These are phyloP conservation scores for Catocala fraxini DNA, from an alignment of 2,888 invertebrate species.

Conservation along the genomic window DNA sequence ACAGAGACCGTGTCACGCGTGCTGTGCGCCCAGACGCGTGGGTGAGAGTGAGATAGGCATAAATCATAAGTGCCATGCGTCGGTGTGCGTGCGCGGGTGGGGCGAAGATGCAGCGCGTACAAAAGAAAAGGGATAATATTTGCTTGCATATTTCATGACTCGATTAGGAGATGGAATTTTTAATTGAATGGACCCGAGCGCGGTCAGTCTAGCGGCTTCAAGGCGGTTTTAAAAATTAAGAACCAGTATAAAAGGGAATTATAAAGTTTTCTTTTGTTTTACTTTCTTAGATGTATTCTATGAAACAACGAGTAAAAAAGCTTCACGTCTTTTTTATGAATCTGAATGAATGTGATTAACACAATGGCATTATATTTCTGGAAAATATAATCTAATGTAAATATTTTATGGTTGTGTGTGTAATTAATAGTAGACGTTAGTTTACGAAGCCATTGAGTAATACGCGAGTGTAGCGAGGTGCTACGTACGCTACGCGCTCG, in stretches of 20 bases:
- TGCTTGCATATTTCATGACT: slow-evolving; percentile 88
- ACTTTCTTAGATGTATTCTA: slow-evolving; percentile 30
- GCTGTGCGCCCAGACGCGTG: slow-evolving; percentile 56
- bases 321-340: slow-evolving; percentile 14
- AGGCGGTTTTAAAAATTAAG: slow-evolving; percentile 50
- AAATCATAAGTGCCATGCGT: slow-evolving; percentile 82
- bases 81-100: slow-evolving; percentile 87
- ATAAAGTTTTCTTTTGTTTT: slow-evolving; percentile 41
- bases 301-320: slow-evolving; percentile 13
- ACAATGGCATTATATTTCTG: no score
- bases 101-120: slow-evolving; percentile 87
- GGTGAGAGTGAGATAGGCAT: slow-evolving; percentile 73
- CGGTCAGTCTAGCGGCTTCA: slow-evolving; percentile 73
- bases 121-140: slow-evolving; percentile 88
- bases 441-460: slow-evolving; percentile 29
- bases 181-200: slow-evolving; percentile 83
- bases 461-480: slow-evolving; percentile 51
- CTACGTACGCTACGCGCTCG: slow-evolving; percentile 65
- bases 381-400: no score
- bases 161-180: slow-evolving; percentile 88
- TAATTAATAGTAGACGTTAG: not conserved
- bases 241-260: slow-evolving; percentile 34
- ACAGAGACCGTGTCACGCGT: slow-evolving; percentile 74
- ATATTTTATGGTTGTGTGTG: not conserved
- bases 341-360: slow-evolving; percentile 8